Evolutionary conservation across 2,888 invertebrate species (phyloP), one percentile per base, ranked within the genome.

Genomic region (Cheilosia vulpina): DNA sequence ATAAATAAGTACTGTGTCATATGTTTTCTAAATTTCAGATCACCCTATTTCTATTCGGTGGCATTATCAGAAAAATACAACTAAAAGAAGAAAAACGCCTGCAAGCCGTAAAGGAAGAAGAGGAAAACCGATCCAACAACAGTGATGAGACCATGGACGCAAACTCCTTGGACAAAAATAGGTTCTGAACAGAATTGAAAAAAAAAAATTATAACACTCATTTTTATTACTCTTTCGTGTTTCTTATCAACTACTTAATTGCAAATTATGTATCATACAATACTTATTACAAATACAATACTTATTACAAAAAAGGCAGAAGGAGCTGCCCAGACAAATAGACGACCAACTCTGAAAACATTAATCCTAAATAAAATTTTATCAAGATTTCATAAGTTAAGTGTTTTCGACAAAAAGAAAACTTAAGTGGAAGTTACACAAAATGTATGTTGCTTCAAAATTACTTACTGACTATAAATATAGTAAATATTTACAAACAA

Each of bases 141-240:
- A 91, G 90, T 47, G 89, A 88, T n/a, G 88, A 88, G 3, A 91
- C 91, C 0, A n/a, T 89, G 9, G 90, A 91, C 34, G 88, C 91
- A 24, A 88, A 89, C 15, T 88, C 89, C 1, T 87, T 90, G 1
- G 88, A 87, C n/a, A 89, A 88, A 11, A 87, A 87, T 27, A 87
- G 81, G 68, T 79, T 79, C 45, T 79, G 71, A 72, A 50, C 17
- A 41, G 41, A 45, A 27, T n/a, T 17, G 5, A 2, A 7, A 7
- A 7, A 9, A 43, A 62, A 57, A 57, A n/a, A 34, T 9, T 17
- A 45, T 13, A 52, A 21, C 60, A 53, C 6, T 62, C 11, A 27
- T 68, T 43, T 31, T 66, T 66, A 31, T 43, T 52, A 1, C 47
- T 45, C 1, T 27, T n/a, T 66, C 24, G 31, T 15, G 13, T 34